A percentile compares a stretch with the other conserved stretches of the same genome.
These are phyloP conservation scores for Mizuhopecten yessoensis DNA, from an alignment of 1,140 invertebrate genomes.

Conservation along the genomic window DNA sequence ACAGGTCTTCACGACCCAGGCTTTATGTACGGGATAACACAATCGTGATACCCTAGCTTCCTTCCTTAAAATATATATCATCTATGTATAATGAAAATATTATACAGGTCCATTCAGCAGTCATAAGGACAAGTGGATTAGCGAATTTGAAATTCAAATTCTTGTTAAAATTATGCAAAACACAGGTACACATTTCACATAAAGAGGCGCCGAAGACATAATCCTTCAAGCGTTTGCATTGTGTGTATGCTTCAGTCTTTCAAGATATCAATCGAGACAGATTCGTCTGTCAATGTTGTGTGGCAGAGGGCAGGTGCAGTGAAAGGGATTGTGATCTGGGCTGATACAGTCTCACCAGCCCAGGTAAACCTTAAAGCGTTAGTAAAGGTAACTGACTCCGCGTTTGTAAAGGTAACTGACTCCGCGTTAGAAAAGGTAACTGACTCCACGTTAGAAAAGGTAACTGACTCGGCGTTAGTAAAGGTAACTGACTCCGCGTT, in stretches of 20 bases:
- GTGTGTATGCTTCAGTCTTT: slow-evolving; percentile 33
- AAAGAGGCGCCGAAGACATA: slow-evolving; percentile 12
- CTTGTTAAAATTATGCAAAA: slow-evolving; percentile 36
- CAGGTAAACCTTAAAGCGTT: neutral
- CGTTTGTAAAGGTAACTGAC: neutral
- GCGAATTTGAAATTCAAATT: slow-evolving; percentile 39
- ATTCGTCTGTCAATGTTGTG: slow-evolving; percentile 18
- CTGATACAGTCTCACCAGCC: neutral
- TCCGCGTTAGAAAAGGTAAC: neutral
- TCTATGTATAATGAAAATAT: slow-evolving; percentile 36
- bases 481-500: neutral
- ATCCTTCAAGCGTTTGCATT: slow-evolving; percentile 38
- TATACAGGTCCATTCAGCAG: slow-evolving; percentile 5
- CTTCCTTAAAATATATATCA: neutral
- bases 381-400: neutral
- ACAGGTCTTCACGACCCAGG: neutral
- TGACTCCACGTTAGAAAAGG: no score
- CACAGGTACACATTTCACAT: slow-evolving; percentile 33
- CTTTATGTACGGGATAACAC: neutral
- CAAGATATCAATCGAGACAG: slow-evolving; percentile 33
- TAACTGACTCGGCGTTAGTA: no score
- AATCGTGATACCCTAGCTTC: neutral
- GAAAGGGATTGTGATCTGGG: slow-evolving; percentile 6
- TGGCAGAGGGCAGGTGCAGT: slow-evolving; percentile 36
- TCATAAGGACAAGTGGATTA: slow-evolving; percentile 16